Percentiles rank a stretch among this genome's conserved stretches.
Conservation (phyloP, 2,888 invertebrate species). For the Parnassius apollo region DNA sequence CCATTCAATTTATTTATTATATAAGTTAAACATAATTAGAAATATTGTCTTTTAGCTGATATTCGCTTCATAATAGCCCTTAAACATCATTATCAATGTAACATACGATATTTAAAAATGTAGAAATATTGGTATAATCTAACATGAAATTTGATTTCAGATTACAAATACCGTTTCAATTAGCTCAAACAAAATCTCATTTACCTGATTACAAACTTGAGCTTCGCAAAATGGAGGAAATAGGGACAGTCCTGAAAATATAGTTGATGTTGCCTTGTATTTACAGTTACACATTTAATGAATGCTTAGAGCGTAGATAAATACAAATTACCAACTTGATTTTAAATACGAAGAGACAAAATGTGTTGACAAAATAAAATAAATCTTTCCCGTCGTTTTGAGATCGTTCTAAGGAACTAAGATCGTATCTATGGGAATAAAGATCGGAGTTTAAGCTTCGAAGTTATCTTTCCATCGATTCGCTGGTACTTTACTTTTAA, state of each 20-base stretch:
- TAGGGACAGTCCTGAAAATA: slow-evolving; percentile 17
- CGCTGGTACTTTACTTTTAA: slow-evolving; percentile 15
- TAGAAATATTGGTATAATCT: too few species aligned
- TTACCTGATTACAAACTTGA: slow-evolving; percentile 25
- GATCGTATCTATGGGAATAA: slow-evolving; percentile 31
- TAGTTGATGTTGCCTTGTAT: slow-evolving; percentile 11
- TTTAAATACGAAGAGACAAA: slow-evolving; percentile 21
- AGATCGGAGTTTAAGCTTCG: slow-evolving; percentile 31
- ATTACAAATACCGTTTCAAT: slow-evolving; percentile 22
- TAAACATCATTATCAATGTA: too few species aligned
- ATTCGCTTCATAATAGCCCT: too few species aligned
- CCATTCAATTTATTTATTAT: too few species aligned
- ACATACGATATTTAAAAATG: too few species aligned
- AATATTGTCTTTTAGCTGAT: too few species aligned
- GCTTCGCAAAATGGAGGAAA: slow-evolving; percentile 23
- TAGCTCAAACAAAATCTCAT: slow-evolving; percentile 27
- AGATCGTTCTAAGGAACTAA: slow-evolving; percentile 30
- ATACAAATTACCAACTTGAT: slow-evolving; percentile 18
- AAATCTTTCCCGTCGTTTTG: slow-evolving; percentile 30
- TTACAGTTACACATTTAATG: slow-evolving; percentile 23
- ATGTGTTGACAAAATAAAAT: slow-evolving; percentile 25
- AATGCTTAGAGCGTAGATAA: slow-evolving; percentile 37
- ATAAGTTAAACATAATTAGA: too few species aligned
- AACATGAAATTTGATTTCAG: too few species aligned
- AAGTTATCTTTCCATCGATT: slow-evolving; percentile 28